phyloP scores from a whole-genome alignment of 2,888 invertebrate species.

The Erebia palarica region DNA sequence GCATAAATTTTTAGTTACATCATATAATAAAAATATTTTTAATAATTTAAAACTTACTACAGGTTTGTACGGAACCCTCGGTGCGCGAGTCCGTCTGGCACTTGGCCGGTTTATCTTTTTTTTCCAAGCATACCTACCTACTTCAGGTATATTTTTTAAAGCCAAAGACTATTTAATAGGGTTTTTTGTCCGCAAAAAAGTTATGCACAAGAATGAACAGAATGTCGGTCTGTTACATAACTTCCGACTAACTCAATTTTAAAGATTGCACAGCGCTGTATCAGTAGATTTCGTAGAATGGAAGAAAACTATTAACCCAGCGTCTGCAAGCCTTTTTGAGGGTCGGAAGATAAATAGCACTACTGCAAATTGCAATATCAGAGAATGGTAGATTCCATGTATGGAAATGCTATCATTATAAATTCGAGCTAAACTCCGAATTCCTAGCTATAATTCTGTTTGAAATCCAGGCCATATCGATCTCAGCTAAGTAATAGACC shows the following conservation, averaged over 20 bases:
- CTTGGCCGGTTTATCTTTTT: too few relatives aligned
- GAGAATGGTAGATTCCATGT: not conserved
- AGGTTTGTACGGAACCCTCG: too few relatives aligned
- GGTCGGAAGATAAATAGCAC: not conserved
- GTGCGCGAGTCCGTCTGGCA: too few relatives aligned
- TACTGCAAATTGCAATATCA: not conserved
- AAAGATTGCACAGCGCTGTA: constrained; percentile 4
- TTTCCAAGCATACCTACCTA: not conserved
- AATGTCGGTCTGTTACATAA: constrained; percentile 9
- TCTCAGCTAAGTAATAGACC: not conserved
- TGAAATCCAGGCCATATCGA: constrained; percentile 6
- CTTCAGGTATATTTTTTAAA: not conserved
- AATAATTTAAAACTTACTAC: too few relatives aligned
- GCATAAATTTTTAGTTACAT: too few relatives aligned
- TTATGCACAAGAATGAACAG: constrained; percentile 8
- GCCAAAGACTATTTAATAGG: constrained; percentile 2
- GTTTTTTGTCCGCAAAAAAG: constrained; percentile 18
- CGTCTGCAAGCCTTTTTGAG: not conserved
- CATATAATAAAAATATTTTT: too few relatives aligned
- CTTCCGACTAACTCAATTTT: constrained; percentile 9
- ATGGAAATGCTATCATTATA: not conserved
- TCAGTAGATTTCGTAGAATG: constrained; percentile 10
- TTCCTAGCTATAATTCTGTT: not conserved
- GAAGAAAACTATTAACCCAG: constrained; percentile 4
- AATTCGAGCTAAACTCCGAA: not conserved